Percentiles rank a stretch among this genome's conserved stretches.
phyloP scores from a whole-genome alignment of 2,113 vertebrate genomes.

The Forbesichthys papilliferus region DNA sequence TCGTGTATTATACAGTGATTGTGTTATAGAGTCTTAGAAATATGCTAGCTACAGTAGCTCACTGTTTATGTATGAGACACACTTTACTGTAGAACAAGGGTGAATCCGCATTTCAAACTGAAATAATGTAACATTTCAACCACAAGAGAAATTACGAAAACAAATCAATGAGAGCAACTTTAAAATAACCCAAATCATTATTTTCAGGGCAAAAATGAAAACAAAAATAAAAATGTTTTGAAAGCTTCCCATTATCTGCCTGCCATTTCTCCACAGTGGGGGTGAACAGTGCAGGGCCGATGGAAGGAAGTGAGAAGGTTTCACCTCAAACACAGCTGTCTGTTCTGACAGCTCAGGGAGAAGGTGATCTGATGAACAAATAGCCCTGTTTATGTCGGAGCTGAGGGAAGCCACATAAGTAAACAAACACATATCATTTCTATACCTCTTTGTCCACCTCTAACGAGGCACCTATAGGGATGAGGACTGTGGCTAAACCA shows the following conservation, averaged over 20 bases:
- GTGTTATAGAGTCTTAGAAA: background rate
- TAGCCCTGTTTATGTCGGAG: slow-evolving; percentile 28
- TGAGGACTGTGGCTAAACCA: too few species aligned
- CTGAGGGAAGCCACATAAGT: slow-evolving; percentile 6
- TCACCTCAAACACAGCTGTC: slow-evolving; percentile 59
- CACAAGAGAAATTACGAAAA: too few species aligned
- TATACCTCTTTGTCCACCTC: background rate
- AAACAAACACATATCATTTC: background rate
- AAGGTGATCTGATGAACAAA: background rate
- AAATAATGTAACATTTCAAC: too few species aligned
- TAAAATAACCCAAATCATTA: too few species aligned
- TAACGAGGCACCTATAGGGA: slow-evolving; percentile 9
- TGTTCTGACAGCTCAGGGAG: slow-evolving; percentile 34
- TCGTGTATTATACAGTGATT: too few species aligned
- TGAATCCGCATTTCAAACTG: too few species aligned
- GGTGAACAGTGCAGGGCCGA: slow-evolving; percentile 52
- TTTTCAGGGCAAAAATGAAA: too few species aligned
- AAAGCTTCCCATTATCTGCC: slow-evolving; percentile 17
- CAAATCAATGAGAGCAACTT: too few species aligned
- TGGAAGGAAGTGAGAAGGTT: slow-evolving; percentile 41
- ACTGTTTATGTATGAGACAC: too few species aligned
- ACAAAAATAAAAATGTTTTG: background rate
- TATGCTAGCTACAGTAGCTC: too few species aligned
- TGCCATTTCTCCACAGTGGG: slow-evolving; percentile 6
- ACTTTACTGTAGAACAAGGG: too few species aligned